phyloP scores from a whole-genome alignment of 2,113 vertebrate genomes.

The Anarhynchus alexandrinus region DNA sequence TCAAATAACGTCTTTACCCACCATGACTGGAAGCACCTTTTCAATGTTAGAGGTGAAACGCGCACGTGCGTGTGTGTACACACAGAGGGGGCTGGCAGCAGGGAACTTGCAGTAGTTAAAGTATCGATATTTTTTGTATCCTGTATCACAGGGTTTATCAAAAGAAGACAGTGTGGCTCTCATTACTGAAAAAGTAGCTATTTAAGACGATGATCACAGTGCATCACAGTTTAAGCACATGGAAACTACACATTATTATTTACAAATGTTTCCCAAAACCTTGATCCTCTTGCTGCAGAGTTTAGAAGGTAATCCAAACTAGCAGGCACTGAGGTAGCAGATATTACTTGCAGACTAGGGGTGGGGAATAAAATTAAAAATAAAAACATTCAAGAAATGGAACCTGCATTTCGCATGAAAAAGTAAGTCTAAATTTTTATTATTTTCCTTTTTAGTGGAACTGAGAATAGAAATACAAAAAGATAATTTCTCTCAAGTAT shows the following conservation, averaged over 20 bases:
- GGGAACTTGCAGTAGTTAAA: background rate
- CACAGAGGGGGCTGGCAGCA: background rate
- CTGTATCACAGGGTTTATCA: background rate
- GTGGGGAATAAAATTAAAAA: background rate
- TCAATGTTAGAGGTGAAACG: background rate
- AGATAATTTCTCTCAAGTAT: background rate
- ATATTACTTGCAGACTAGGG: background rate
- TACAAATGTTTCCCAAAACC: background rate
- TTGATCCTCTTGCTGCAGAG: background rate
- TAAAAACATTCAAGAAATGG: background rate
- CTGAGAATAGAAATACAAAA: background rate
- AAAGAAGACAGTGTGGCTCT: background rate
- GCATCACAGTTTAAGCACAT: background rate
- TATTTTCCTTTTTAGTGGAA: background rate
- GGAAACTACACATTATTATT: background rate
- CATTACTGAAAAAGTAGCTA: background rate
- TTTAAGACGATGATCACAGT: background rate
- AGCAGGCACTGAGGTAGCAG: background rate
- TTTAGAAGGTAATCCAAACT: background rate
- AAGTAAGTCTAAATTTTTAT: background rate
- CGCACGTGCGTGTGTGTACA: rapidly evolving
- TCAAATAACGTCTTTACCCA: background rate
- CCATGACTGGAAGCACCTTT: background rate
- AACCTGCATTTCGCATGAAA: background rate
- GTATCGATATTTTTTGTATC: background rate